Base-by-base conservation (phyloP, 2,888 invertebrate genomes). In the Dicycla oo region DNA sequence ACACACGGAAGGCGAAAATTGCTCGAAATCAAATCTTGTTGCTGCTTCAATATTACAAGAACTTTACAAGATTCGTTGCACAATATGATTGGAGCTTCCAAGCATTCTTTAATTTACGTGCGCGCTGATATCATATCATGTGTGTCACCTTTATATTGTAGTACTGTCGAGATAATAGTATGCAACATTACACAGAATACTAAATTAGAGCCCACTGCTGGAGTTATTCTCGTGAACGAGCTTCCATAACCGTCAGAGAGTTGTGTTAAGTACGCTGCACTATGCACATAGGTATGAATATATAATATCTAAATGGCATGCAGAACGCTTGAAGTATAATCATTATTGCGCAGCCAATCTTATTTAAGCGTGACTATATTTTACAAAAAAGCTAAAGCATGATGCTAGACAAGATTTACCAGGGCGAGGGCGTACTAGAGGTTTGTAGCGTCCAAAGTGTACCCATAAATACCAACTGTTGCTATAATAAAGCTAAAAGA, bases 261-360 rank as follows among this genome's bases (percentile, higher is more conserved):
- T 91, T 88, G 93, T 94, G 95, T 94, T 95, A 95, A 89, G 88
- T 93, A 94, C 93, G 94, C 94, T 92, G 94, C 94, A 93, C 95
- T 96, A 96, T 94, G 95, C 95, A 94, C 94, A 95, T 94, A 94
- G 93, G 95, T 92, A 96, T 95, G 95, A 94, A 95, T 95, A 95
- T 94, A 95, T 94, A 94, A 93, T 93, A 94, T 96, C 96, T 96
- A 96, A 96, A 94, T 95, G 95, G 95, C 95, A 96, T 96, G 95
- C 95, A 96, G 96, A 96, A 96, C 95, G 95, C 95, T 95, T 96
- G 96, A 95, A 95, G 95, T 96, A 95, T 94, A 95, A 95, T 96
- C 95, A 96, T 95, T 95, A 96, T 96, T 95, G 96, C 95, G 95
- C 95, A 95, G 96, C 95, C 96, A 95, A 95, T 95, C 96, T 95